Evolutionary conservation across 2,797 vertebrate genomes (phyloP), one percentile per base, ranked within the genome.

Genomic region (Chaetodon trifasciatus): DNA sequence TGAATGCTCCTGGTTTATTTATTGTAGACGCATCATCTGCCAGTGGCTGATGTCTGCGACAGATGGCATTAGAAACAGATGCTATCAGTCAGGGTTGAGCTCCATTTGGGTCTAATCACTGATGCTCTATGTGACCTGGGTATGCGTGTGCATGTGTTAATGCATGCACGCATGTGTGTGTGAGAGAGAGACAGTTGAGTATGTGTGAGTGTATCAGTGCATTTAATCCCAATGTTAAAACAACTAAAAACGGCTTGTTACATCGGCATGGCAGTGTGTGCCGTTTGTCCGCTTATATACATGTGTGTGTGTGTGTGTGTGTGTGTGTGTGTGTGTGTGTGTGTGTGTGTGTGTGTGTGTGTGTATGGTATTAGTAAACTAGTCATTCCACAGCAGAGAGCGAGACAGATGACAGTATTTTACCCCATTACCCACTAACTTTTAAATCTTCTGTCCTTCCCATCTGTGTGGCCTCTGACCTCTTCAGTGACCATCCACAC

Each of bases 31-130:
- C 47, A 53, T 58, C 72, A 46, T 53, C 17, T n/a, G 55, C 49
- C 71, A 62, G 68, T 23, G 58, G 55, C 64, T 80, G 70, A 87
- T 85, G 81, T 70, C 82, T 83, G 79, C 6, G 39, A 76, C 92
- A 91, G 90, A 92, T 89, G 88, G 90, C 76, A 79, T 85, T 75
- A 75, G 76, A 85, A 91, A 82, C 90, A 92, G 86, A 91, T 89
- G 87, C 78, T 74, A 70, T 88, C 83, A 87, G 88, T 84, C 81
- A 81, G 49, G 63, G 79, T 76, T 86, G 70, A 83, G 42, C 83
- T 82, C 80, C 84, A 74, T 88, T 90, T 92, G 72, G 61, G 78
- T 86, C 70, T 91, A 88, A 90, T 90, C 87, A 79, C 77, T 61
- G 69, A 75, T 81, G 80, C 64, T 69, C 74, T 52, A 1, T 64